Percentiles rank a stretch among this genome's conserved stretches.
phyloP scores from a whole-genome alignment of 2,888 invertebrate species.

The Polydrusus tereticollis region DNA sequence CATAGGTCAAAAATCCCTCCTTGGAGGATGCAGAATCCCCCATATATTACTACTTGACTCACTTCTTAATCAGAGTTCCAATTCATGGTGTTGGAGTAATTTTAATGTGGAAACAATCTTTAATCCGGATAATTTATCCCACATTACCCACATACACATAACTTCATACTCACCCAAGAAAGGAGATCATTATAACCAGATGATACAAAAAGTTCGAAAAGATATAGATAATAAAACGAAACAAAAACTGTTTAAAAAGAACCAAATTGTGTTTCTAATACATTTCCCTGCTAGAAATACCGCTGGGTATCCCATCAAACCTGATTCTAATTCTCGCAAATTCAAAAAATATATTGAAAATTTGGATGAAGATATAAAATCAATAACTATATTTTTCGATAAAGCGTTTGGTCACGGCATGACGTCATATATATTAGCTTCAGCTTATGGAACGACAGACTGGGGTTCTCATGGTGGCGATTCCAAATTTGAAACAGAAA shows the following conservation, averaged over 20 bases:
- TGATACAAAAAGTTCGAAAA: neutral
- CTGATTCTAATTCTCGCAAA: constrained; percentile 81
- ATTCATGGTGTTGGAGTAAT: constrained; percentile 94
- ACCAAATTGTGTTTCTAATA: constrained; percentile 84
- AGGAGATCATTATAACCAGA: too few species aligned
- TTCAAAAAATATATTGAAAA: constrained; percentile 82
- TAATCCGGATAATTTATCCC: neutral
- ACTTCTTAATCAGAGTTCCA: constrained; percentile 88
- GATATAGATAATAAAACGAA: neutral
- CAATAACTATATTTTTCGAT: constrained; percentile 77
- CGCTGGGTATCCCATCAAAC: constrained; percentile 93
- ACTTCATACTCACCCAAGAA: too few species aligned
- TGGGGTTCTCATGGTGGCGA: constrained; percentile 98
- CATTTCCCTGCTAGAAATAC: constrained; percentile 95
- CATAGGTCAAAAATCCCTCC: too few species aligned
- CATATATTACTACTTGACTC: too few species aligned
- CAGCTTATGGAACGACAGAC: constrained; percentile 99
- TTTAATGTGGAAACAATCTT: constrained; percentile 86
- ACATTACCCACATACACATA: neutral
- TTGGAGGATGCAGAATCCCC: too few species aligned
- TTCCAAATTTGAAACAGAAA: constrained; percentile 87
- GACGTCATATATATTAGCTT: constrained; percentile 90
- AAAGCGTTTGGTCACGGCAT: constrained; percentile 78
- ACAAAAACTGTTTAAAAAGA: constrained; percentile 45
- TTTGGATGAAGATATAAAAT: constrained; percentile 82